A percentile compares a stretch with the other conserved stretches of the same genome.
Conservation (phyloP, 2,888 invertebrate species). For the Trisateles emortualis region DNA sequence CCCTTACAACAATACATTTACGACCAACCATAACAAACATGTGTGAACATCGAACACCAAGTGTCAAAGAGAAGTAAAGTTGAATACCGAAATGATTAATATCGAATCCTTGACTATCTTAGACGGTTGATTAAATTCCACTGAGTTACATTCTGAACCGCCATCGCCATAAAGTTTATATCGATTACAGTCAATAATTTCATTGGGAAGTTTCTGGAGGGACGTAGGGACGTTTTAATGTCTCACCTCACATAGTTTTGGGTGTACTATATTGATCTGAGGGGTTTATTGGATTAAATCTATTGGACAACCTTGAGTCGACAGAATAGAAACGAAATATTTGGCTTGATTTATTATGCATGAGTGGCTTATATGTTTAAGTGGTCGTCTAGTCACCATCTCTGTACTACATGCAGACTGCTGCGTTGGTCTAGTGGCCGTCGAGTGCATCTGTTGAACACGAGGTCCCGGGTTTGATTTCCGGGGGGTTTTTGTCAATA, state of each 20-base stretch:
- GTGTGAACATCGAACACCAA: conserved; percentile 39
- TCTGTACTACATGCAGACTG: no score
- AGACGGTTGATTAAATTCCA: conserved; percentile 81
- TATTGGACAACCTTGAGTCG: conserved; percentile 3
- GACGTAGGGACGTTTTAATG: conserved; percentile 47
- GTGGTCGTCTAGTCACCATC: no score
- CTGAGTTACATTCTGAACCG: conserved; percentile 63
- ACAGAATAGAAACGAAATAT: no score
- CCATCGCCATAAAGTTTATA: conserved; percentile 73
- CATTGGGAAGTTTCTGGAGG: conserved; percentile 56
- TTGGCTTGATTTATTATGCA: no score
- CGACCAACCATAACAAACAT: conserved; percentile 51
- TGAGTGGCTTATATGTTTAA: background rate
- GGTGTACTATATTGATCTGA: conserved; percentile 32
- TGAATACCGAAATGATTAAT: conserved; percentile 47
- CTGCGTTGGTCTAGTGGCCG: no score
- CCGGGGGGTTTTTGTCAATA: no score
- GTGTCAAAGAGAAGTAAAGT: conserved; percentile 57
- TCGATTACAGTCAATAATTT: conserved; percentile 76
- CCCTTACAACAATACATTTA: conserved; percentile 25
- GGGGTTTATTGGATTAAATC: conserved; percentile 39
- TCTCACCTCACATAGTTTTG: conserved; percentile 43
- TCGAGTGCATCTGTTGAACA: no score
- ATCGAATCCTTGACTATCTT: conserved; percentile 70
- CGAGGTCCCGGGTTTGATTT: no score